A percentile compares a stretch with the other conserved stretches of the same genome.
Conservation (phyloP, 2,113 vertebrate genomes). For the Gopherus flavomarginatus region DNA sequence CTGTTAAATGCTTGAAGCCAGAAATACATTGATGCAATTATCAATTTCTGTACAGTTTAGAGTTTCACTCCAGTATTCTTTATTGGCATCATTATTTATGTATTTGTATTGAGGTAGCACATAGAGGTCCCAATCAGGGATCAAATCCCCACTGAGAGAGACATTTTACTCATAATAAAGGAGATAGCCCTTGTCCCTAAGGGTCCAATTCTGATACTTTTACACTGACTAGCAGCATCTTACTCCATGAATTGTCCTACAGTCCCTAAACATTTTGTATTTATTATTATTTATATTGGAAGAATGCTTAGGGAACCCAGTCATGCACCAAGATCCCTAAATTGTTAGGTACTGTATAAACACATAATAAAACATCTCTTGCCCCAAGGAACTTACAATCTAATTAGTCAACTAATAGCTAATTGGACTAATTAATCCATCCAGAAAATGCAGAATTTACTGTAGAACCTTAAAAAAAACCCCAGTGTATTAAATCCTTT, state of each 20-base stretch:
- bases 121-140: neutral
- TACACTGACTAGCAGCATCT: neutral
- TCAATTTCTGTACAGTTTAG: neutral
- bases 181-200: neutral
- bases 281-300: constrained; percentile 1
- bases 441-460: constrained; percentile 22
- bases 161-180: neutral
- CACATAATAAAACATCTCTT: neutral
- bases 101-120: neutral
- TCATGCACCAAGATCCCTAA: neutral
- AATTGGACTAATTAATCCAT: constrained; percentile 43
- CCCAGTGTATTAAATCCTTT: neutral
- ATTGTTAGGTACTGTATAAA: neutral
- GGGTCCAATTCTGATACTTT: neutral
- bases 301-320: neutral
- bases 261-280: neutral
- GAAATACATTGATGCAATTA: neutral
- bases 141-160: neutral
- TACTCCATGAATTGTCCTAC: neutral
- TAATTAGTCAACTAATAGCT: constrained; percentile 5
- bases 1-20: neutral
- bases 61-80: rapidly evolving
- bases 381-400: constrained; percentile 4
- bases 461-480: constrained; percentile 31
- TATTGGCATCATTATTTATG: neutral